Evolutionary conservation across 2,797 vertebrate genomes (phyloP), one percentile per base, ranked within the genome.

Genomic region (Acanthornis magna): DNA sequence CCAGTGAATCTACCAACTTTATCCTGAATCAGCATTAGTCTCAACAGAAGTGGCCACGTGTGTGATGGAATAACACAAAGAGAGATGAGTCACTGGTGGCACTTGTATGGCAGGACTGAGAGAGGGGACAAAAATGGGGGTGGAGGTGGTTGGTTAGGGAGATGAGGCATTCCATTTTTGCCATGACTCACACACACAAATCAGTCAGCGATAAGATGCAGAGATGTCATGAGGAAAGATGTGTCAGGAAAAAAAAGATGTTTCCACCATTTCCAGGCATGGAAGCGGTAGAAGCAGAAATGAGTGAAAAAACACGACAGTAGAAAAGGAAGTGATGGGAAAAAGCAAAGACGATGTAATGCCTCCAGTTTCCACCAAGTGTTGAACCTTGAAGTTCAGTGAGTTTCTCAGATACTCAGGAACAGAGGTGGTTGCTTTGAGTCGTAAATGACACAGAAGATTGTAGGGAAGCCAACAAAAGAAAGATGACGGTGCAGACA

Each of bases 401-500:
- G n/a, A 55, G 55, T 72, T 88, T 92, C 88, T 84, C 73, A 60
- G 85, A 60, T 62, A 57, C 43, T 70, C 20, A 23, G 67, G 67
- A 76, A 32, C 29, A 82, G 77, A 78, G 60, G 7, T 54, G 29
- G 50, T 7, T 78, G n/a, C 32, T 90, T 81, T 61, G 79, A 87
- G 81, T 34, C 1, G 0, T 15, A 76, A 95, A 88, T 94, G 76
- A 96, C 91, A 91, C 89, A 90, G 77, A 61, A 91, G 89, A 50
- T 50, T 79, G 67, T 48, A 88, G 77, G 63, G 83, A 91, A 94
- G 89, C 53, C 71, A 88, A 54, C 10, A 4, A 36, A 83, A 75
- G 48, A 50, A 65, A 66, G 70, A 88, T 63, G 78, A 82, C 23
- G 36, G 34, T 22, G 7, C 67, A 88, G 70, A 60, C 58, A 43